A percentile compares a stretch with the other conserved stretches of the same genome.
Conservation (phyloP, 2,113 vertebrate species). For the Macroglossus sobrinus region DNA sequence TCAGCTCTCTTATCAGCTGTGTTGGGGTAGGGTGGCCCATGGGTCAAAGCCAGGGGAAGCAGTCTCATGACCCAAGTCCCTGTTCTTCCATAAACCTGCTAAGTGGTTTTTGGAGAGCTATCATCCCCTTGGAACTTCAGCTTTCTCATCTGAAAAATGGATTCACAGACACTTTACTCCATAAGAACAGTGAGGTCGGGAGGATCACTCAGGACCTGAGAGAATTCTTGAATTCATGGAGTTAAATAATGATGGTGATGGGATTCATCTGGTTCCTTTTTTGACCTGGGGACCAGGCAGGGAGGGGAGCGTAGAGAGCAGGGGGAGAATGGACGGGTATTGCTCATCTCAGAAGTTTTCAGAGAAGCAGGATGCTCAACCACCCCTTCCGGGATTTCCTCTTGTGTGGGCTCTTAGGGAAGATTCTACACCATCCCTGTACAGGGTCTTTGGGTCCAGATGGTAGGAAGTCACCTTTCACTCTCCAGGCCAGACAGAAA, state of each 20-base stretch:
- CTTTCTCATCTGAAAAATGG: not conserved
- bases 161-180: not conserved
- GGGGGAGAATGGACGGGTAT: not conserved
- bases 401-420: not conserved
- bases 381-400: not conserved
- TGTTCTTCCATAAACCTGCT: not conserved
- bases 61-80: not conserved
- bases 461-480: not conserved
- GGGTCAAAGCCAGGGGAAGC: not conserved
- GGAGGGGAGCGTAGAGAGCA: not conserved
- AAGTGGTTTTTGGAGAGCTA: not conserved
- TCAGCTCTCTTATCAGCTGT: not conserved
- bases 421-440: not conserved
- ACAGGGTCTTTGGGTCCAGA: not conserved
- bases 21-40: not conserved
- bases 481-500: not conserved
- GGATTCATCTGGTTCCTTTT: not conserved
- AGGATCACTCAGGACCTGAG: not conserved
- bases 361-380: not conserved
- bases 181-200: not conserved
- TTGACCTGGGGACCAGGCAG: not conserved
- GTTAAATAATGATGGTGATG: not conserved
- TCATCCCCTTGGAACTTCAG: not conserved
- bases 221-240: not conserved
- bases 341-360: not conserved